Percentiles rank a stretch among this genome's conserved stretches.
Conservation (phyloP, 2,888 invertebrate genomes). For the Cecidostiba fungosa region DNA sequence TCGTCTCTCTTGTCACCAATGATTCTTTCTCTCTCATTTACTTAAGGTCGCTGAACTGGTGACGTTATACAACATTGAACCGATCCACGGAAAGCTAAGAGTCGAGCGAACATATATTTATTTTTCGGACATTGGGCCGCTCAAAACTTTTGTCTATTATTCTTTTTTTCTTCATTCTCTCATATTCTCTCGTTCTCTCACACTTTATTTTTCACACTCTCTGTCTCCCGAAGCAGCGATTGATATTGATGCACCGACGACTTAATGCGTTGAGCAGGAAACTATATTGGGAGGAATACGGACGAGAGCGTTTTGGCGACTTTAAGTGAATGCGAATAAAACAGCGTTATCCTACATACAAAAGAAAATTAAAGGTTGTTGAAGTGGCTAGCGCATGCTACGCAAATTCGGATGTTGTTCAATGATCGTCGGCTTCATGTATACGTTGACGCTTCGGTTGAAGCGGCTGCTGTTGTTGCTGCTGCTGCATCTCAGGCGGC, state of each 20-base stretch:
- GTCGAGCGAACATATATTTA: constrained; percentile 19
- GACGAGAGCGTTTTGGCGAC: constrained; percentile 52
- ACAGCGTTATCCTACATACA: constrained; percentile 59
- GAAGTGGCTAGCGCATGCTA: constrained; percentile 49
- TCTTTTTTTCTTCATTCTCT: constrained; percentile 14
- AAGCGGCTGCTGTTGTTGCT: constrained; percentile 69
- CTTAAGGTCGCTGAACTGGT: constrained; percentile 27
- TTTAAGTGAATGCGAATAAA: constrained; percentile 56
- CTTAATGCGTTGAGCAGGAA: constrained; percentile 39
- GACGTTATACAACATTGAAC: constrained; percentile 31
- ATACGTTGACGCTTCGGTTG: constrained; percentile 77
- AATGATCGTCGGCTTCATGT: constrained; percentile 78
- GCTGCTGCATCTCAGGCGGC: constrained; percentile 74
- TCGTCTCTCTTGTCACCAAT: constrained; percentile 33
- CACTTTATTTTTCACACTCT: constrained; percentile 1
- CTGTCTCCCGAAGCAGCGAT: constrained; percentile 43
- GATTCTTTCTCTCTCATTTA: constrained; percentile 27
- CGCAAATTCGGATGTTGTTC: constrained; percentile 66
- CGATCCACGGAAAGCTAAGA: constrained; percentile 45
- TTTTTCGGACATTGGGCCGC: constrained; percentile 26
- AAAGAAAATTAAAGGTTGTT: constrained; percentile 56
- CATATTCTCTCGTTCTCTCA: background rate
- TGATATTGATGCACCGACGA: constrained; percentile 40
- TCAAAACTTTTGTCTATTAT: constrained; percentile 33
- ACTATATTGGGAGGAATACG: constrained; percentile 31